Conservation (phyloP, 2,113 vertebrate species). For the Mixornis gularis region DNA sequence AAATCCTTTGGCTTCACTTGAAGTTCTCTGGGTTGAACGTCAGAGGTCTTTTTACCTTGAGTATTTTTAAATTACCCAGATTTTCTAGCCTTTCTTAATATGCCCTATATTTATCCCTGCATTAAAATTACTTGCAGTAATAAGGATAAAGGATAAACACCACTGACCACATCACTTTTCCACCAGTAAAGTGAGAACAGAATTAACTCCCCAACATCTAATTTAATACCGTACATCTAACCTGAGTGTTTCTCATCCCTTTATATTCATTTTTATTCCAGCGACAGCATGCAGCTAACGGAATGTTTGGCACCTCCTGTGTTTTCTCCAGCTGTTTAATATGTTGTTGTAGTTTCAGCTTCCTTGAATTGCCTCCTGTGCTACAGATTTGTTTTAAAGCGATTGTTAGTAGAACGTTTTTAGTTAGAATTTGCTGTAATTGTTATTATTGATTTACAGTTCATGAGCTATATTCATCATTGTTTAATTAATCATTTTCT, state of each 20-base stretch:
- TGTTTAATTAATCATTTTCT: constrained; percentile 25
- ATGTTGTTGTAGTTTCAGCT: constrained; percentile 31
- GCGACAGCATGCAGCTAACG: constrained; percentile 22
- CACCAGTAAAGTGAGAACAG: neutral
- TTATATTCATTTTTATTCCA: constrained; percentile 54
- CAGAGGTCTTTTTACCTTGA: neutral
- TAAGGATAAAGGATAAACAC: neutral
- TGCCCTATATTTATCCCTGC: neutral
- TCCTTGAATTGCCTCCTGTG: constrained; percentile 42
- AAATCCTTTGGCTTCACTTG: neutral
- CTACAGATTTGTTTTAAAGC: constrained; percentile 59
- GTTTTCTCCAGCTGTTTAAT: constrained; percentile 65
- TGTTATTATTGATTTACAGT: constrained; percentile 24
- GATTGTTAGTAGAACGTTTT: constrained; percentile 55
- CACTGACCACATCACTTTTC: neutral
- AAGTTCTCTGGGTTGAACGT: neutral
- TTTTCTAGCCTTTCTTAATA: neutral
- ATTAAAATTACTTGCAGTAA: neutral
- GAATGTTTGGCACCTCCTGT: constrained; percentile 22
- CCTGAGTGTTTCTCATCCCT: neutral
- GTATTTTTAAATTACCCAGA: neutral
- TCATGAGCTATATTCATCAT: constrained; percentile 17
- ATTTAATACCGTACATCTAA: neutral
- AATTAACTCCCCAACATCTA: neutral
- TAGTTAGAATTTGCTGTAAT: constrained; percentile 29